Percentiles rank a stretch among this genome's conserved stretches.
These are phyloP conservation scores for Conchocele bisecta DNA, from an alignment of 2,888 invertebrate genomes.

Conservation along the genomic window DNA sequence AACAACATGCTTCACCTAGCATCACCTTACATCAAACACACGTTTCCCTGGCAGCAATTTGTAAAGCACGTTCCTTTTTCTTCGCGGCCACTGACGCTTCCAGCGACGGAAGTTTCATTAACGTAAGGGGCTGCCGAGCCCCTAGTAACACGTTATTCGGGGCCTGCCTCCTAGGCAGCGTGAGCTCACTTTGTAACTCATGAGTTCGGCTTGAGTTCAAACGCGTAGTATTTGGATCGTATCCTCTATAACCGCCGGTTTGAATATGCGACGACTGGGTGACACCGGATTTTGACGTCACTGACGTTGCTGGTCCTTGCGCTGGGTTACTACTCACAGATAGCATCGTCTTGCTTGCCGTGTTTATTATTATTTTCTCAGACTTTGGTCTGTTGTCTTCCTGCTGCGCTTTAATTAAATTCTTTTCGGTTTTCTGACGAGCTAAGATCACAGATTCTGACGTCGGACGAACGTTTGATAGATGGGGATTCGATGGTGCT, in stretches of 20 bases:
- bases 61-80: conserved; percentile 52
- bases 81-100: conserved; percentile 57
- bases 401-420: conserved; percentile 47
- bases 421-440: conserved; percentile 61
- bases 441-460: conserved; percentile 59
- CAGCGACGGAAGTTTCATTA: conserved; percentile 66
- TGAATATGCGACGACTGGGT: conserved; percentile 50
- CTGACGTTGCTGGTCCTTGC: conserved; percentile 52
- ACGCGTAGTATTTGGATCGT: conserved; percentile 41
- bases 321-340: conserved; percentile 49
- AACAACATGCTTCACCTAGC: too few relatives aligned
- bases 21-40: conserved; percentile 45
- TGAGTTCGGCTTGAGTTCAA: conserved; percentile 34
- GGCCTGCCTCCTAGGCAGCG: conserved; percentile 47
- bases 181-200: conserved; percentile 46
- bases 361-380: conserved; percentile 48
- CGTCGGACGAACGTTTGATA: conserved; percentile 43
- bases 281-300: conserved; percentile 45
- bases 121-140: conserved; percentile 45
- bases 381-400: conserved; percentile 54
- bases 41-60: conserved; percentile 51
- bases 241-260: conserved; percentile 45
- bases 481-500: conserved; percentile 24
- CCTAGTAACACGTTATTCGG: conserved; percentile 40
- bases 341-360: conserved; percentile 41